Percentiles rank a stretch among this genome's conserved stretches.
phyloP scores from a whole-genome alignment of 92 coral and sea anemone genomes.

The Heteractis magnifica region DNA sequence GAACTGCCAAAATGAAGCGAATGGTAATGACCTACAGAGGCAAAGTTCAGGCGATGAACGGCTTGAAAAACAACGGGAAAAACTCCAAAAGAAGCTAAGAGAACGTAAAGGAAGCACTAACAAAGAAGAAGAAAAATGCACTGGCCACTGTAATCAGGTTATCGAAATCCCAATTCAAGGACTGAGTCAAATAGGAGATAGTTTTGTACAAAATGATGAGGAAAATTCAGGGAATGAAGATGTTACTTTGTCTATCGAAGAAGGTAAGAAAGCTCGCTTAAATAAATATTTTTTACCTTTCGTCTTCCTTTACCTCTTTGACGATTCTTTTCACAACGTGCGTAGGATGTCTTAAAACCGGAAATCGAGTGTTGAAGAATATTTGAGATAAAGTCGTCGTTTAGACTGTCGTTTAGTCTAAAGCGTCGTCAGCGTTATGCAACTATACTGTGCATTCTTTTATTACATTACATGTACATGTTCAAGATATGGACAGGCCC shows the following conservation, averaged over 20 bases:
- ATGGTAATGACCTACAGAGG: constrained; percentile 48
- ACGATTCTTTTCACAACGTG: neutral
- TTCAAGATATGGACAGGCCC: neutral
- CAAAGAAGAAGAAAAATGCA: constrained; percentile 70
- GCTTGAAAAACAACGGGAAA: constrained; percentile 74
- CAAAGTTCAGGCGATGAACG: constrained; percentile 74
- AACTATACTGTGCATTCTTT: neutral
- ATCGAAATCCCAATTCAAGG: constrained; percentile 84
- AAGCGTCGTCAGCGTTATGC: neutral
- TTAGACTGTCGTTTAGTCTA: neutral
- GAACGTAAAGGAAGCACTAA: constrained; percentile 78
- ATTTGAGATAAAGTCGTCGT: constrained; percentile 3
- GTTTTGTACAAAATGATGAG: neutral
- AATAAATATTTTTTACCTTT: neutral
- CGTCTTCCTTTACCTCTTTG: neutral
- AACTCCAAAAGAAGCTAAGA: constrained; percentile 84
- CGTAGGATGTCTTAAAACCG: constrained; percentile 27
- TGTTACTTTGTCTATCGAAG: constrained; percentile 30
- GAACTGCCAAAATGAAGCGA: constrained; percentile 53
- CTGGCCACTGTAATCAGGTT: constrained; percentile 79
- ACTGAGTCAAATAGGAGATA: constrained; percentile 48
- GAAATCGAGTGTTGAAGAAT: constrained; percentile 15
- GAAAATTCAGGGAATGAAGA: constrained; percentile 18
- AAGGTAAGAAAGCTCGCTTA: constrained; percentile 7
- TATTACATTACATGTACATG: neutral